Evolutionary conservation across 2,797 vertebrate genomes (phyloP).

Genomic region (Parotocinclus haroldoi): DNA sequence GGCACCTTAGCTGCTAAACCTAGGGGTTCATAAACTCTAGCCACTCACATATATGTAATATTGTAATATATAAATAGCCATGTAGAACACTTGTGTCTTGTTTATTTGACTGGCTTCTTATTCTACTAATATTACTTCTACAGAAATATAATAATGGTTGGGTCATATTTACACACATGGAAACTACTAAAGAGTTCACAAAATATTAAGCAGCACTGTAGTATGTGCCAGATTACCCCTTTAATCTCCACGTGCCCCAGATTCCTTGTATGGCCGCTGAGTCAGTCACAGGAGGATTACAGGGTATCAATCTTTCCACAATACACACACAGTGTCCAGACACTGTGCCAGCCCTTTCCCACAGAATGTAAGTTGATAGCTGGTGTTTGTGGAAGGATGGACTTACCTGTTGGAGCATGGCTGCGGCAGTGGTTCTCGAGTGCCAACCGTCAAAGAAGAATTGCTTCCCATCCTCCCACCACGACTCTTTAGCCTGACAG

Average conservation of each 20-base stretch:
- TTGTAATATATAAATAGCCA: no score
- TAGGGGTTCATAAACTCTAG: no score
- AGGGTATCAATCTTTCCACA: conserved; percentile 10
- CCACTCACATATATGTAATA: no score
- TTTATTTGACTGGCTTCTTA: no score
- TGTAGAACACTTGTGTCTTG: no score
- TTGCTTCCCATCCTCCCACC: conserved; percentile 60
- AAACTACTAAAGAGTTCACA: no score
- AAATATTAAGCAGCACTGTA: no score
- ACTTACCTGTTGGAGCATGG: conserved; percentile 59
- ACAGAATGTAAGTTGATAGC: background rate
- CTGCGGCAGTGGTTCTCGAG: conserved; percentile 61
- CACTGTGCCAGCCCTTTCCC: no score
- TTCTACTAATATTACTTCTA: no score
- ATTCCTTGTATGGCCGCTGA: background rate
- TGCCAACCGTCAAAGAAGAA: conserved; percentile 61
- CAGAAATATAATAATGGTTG: no score
- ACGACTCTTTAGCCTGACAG: conserved; percentile 59
- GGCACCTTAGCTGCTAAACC: no score
- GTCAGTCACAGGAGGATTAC: conserved; percentile 39
- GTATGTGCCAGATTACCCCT: conserved; percentile 1
- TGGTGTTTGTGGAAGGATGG: background rate
- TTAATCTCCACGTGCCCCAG: conserved; percentile 42
- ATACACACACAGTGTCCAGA: conserved; percentile 6
- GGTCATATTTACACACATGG: no score